These are phyloP conservation scores for Bibio marci DNA, from an alignment of 2,888 invertebrate genomes.

Conservation along the genomic window DNA sequence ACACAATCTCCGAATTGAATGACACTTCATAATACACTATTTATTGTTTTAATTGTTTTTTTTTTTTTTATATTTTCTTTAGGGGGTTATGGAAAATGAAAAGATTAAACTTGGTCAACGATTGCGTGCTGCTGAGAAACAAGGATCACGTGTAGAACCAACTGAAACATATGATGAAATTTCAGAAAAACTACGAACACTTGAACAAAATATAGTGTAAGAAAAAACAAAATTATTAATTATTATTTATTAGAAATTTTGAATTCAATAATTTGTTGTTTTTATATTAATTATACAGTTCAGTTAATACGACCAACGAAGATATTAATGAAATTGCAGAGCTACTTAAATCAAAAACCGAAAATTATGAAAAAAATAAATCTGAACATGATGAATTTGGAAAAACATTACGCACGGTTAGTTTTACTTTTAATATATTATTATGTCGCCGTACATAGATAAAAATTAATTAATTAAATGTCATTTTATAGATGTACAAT, in stretches of 20 bases:
- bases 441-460: neutral
- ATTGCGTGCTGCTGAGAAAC: conserved; percentile 18
- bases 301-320: conserved; percentile 17
- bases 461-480: neutral
- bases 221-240: conserved; percentile 1
- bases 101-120: conserved; percentile 18
- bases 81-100: too few relatives aligned
- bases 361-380: conserved; percentile 26
- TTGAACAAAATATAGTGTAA: conserved; percentile 17
- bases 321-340: conserved; percentile 18
- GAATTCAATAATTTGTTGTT: conserved; percentile 1
- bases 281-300: conserved; percentile 8
- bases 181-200: conserved; percentile 19
- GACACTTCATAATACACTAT: too few relatives aligned
- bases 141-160: conserved; percentile 21
- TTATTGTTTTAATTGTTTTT: too few relatives aligned
- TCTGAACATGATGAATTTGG: conserved; percentile 26
- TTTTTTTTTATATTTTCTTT: too few relatives aligned
- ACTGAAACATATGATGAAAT: conserved; percentile 27
- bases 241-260: too few relatives aligned
- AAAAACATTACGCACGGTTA: conserved; percentile 29
- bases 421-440: conserved; percentile 4
- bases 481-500: neutral
- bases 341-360: conserved; percentile 28
- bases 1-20: too few relatives aligned